Conservation (phyloP, 2,113 vertebrate genomes). For the Struthidea cinerea region DNA sequence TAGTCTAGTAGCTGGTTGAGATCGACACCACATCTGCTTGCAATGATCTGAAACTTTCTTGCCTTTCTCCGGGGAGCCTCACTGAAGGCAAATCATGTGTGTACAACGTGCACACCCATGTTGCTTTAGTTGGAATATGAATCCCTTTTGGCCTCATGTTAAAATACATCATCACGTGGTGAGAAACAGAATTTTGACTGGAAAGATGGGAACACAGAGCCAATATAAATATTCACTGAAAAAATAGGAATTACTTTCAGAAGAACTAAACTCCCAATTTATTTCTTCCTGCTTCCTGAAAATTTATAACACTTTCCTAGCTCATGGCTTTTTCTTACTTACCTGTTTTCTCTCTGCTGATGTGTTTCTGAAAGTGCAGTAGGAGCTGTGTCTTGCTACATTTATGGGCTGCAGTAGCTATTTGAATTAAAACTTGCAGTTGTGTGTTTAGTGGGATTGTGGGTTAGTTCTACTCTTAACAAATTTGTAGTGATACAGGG, state of each 20-base stretch:
- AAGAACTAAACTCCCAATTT: slow-evolving; percentile 17
- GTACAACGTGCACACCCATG: not conserved
- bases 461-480: not conserved
- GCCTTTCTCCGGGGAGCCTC: not conserved
- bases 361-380: not conserved
- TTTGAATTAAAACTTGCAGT: not conserved
- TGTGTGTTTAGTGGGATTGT: not conserved
- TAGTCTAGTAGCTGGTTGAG: not conserved
- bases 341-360: slow-evolving; percentile 6
- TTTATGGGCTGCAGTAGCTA: not conserved
- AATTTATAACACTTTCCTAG: not conserved
- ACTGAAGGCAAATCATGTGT: not conserved
- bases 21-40: not conserved
- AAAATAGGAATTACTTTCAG: slow-evolving; percentile 41
- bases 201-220: slow-evolving; percentile 4
- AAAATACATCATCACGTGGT: not conserved
- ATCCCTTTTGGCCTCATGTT: not conserved
- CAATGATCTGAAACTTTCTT: not conserved
- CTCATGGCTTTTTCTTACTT: not conserved
- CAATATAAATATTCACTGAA: slow-evolving; percentile 34
- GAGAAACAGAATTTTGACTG: slow-evolving; percentile 11
- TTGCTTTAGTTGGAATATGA: not conserved
- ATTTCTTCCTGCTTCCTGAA: slow-evolving; percentile 50
- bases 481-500: not conserved
- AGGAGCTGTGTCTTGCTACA: not conserved